Evolutionary conservation across 2,888 invertebrate species (phyloP).

Genomic region (Stenchaetothrips biformis): DNA sequence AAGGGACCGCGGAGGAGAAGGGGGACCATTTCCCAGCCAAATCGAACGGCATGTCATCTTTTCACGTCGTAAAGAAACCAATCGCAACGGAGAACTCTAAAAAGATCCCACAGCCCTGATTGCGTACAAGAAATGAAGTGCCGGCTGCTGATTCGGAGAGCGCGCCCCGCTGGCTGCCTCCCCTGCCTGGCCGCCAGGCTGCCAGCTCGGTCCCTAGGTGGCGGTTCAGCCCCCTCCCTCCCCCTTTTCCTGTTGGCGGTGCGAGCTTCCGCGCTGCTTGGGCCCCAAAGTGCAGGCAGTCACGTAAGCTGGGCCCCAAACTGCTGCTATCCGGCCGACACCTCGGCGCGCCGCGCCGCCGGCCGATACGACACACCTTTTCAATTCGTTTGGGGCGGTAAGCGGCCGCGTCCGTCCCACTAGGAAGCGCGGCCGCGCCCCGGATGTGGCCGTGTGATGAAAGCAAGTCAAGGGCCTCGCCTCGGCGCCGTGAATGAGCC

Average conservation of each 20-base stretch:
- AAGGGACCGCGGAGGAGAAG: not conserved
- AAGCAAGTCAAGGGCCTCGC: no score
- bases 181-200: no score
- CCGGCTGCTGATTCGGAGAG: not conserved
- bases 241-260: not conserved
- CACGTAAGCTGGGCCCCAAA: not conserved
- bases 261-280: not conserved
- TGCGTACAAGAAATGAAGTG: constrained; percentile 24
- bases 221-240: not conserved
- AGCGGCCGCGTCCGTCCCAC: not conserved
- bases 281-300: not conserved
- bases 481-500: no score
- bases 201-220: no score
- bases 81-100: constrained; percentile 20
- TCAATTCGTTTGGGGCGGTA: not conserved
- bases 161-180: not conserved
- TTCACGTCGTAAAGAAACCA: constrained; percentile 24
- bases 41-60: constrained; percentile 23
- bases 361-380: not conserved
- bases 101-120: constrained; percentile 21
- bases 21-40: constrained; percentile 14
- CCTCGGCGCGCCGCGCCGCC: no score
- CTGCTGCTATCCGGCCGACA: no score
- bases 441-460: not conserved
- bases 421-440: not conserved